Conservation (phyloP, 1,140 invertebrate genomes). For the Formica exsecta region DNA sequence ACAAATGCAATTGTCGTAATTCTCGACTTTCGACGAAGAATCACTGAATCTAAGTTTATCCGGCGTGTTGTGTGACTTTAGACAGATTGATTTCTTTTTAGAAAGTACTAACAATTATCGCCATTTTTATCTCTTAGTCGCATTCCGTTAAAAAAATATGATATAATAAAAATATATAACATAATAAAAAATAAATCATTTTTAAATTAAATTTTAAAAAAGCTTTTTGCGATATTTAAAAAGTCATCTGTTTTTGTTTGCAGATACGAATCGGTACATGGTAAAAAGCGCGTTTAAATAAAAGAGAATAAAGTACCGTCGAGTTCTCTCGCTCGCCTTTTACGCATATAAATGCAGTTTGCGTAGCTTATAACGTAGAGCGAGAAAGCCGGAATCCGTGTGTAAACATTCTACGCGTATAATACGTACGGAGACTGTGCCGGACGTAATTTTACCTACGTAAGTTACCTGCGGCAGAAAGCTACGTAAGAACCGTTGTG, state of each 20-base stretch:
- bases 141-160: too few relatives aligned
- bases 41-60: background rate
- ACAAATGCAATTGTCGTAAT: background rate
- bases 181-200: background rate
- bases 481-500: background rate
- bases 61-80: background rate
- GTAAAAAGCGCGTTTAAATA: background rate
- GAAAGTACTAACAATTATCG: too few relatives aligned
- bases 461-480: conserved; percentile 14
- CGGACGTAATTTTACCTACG: conserved; percentile 22
- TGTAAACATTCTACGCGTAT: conserved; percentile 23
- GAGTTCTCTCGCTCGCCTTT: background rate
- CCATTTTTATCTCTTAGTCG: background rate
- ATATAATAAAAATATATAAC: too few relatives aligned
- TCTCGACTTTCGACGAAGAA: background rate
- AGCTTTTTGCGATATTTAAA: background rate
- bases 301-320: background rate
- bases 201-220: background rate
- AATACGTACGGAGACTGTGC: conserved; percentile 6
- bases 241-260: background rate
- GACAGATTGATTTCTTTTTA: background rate
- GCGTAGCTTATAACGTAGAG: background rate
- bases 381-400: background rate
- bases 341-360: conserved; percentile 29
- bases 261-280: background rate